phyloP scores from a whole-genome alignment of 2,797 vertebrate species.

The Macroramphosus scolopax region DNA sequence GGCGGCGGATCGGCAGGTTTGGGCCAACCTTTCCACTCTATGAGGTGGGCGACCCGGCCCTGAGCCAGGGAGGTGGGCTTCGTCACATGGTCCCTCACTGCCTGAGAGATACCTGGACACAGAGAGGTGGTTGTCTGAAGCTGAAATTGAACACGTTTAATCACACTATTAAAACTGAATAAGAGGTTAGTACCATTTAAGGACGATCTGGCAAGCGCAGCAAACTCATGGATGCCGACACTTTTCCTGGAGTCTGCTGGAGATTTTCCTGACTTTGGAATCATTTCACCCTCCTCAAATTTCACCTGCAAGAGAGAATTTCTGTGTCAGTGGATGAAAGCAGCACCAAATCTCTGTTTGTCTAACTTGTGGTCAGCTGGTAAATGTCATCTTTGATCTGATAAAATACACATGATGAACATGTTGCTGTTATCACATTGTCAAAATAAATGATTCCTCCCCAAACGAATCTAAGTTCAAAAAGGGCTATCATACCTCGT shows the following conservation, averaged over 20 bases:
- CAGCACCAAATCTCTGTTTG: neutral
- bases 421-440: neutral
- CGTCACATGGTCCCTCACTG: slow-evolving; percentile 95
- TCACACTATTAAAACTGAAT: neutral
- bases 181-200: slow-evolving; percentile 82
- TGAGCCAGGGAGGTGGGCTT: slow-evolving; percentile 98
- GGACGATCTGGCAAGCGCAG: slow-evolving; percentile 94
- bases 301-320: slow-evolving; percentile 87
- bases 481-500: too few species aligned
- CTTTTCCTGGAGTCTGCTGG: slow-evolving; percentile 82
- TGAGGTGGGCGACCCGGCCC: slow-evolving; percentile 95
- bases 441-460: slow-evolving; percentile 8
- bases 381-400: too few species aligned
- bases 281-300: slow-evolving; percentile 96
- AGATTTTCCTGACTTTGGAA: slow-evolving; percentile 90
- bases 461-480: neutral
- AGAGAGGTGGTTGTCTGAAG: neutral
- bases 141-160: neutral
- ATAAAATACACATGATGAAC: too few species aligned
- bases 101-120: slow-evolving; percentile 93
- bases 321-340: too few species aligned
- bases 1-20: slow-evolving; percentile 84
- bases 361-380: too few species aligned
- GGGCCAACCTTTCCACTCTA: slow-evolving; percentile 99
- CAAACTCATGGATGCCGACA: slow-evolving; percentile 96